These are phyloP conservation scores for Illadopsis cleaveri DNA, from an alignment of 2,113 vertebrate species.

Conservation along the genomic window DNA sequence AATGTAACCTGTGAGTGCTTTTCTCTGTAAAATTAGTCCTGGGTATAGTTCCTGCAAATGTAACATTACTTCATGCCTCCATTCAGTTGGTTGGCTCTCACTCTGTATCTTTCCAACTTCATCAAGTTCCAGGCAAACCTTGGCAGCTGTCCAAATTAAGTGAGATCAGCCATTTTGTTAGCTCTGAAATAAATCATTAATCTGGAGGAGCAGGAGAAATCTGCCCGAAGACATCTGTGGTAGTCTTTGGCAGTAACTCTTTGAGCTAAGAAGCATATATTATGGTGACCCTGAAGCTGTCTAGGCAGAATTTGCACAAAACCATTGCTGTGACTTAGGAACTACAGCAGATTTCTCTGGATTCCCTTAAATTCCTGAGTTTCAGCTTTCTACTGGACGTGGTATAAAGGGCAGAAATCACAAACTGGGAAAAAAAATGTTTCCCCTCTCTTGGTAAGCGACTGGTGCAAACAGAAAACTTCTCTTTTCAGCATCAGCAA, in stretches of 20 bases:
- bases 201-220: background rate
- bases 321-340: background rate
- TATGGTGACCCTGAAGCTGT: background rate
- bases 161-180: background rate
- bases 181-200: background rate
- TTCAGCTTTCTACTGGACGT: background rate
- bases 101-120: background rate
- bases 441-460: background rate
- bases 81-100: background rate
- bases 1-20: background rate
- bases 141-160: background rate
- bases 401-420: background rate
- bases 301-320: background rate
- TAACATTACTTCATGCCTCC: background rate
- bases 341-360: background rate
- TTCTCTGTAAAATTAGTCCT: background rate
- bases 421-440: background rate
- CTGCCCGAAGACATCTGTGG: background rate
- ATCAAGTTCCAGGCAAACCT: background rate
- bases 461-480: background rate
- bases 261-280: background rate
- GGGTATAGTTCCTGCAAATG: background rate
- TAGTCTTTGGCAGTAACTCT: background rate
- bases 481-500: background rate
- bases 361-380: background rate